A percentile compares a stretch with the other conserved stretches of the same genome.
Conservation (phyloP, 2,888 invertebrate species). For the Cheilosia soror region DNA sequence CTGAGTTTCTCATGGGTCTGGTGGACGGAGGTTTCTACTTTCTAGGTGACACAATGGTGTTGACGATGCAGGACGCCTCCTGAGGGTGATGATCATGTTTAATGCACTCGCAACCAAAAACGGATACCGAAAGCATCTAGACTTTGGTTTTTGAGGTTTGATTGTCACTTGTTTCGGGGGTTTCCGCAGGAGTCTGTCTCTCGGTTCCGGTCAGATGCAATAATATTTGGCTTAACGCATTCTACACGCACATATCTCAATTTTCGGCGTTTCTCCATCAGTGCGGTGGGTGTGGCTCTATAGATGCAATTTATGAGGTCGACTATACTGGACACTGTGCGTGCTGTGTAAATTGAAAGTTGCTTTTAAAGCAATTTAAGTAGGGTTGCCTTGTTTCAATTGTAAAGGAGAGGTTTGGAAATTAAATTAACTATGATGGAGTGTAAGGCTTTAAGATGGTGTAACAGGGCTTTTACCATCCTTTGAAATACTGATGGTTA, state of each 20-base stretch:
- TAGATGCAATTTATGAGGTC: slow-evolving; percentile 39
- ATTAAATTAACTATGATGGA: neutral
- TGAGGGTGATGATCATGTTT: slow-evolving; percentile 73
- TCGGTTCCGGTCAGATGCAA: slow-evolving; percentile 47
- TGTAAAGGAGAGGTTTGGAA: neutral
- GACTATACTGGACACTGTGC: neutral
- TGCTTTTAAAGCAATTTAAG: slow-evolving; percentile 43
- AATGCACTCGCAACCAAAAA: slow-evolving; percentile 74
- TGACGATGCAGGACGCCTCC: slow-evolving; percentile 30
- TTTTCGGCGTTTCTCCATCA: slow-evolving; percentile 14
- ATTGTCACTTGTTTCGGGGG: slow-evolving; percentile 71
- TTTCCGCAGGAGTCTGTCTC: slow-evolving; percentile 38
- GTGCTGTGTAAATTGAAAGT: slow-evolving; percentile 23
- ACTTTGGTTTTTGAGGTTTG: slow-evolving; percentile 75
- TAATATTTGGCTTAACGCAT: slow-evolving; percentile 59
- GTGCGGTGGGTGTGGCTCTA: neutral
- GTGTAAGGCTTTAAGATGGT: neutral
- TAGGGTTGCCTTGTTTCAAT: slow-evolving; percentile 17
- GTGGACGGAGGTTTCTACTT: neutral
- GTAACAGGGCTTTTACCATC: too few relatives aligned
- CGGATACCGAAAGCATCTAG: slow-evolving; percentile 74
- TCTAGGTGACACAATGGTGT: slow-evolving; percentile 25
- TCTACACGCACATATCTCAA: slow-evolving; percentile 41
- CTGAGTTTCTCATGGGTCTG: slow-evolving; percentile 24
- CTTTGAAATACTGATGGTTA: too few relatives aligned